Evolutionary conservation across 2,797 vertebrate species (phyloP), one percentile per base, ranked within the genome.

Genomic region (Chaetophractus vellerosus): DNA sequence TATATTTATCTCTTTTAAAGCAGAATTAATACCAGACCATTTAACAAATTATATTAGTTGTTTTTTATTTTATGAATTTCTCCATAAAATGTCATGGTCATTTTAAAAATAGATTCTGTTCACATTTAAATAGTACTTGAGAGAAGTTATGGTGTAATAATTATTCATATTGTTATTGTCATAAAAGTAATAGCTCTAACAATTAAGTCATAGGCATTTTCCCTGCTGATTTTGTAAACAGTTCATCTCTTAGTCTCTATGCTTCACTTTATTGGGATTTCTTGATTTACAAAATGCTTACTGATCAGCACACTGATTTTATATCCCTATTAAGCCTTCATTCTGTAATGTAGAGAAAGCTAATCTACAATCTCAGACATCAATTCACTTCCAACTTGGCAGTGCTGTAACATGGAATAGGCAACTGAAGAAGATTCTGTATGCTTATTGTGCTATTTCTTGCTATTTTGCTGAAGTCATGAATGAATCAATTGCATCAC

Each of bases 1-100:
- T 45, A 45, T 45, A 45, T 82, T 68, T 90, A 48, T 5, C 2
- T 38, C 2, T 90, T 87, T 71, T 69, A 41, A 57, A 82, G 59
- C 12, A 88, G 28, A 74, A 79, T 61, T 64, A 90, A 33, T 16
- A 79, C 6, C 19, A 76, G 87, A 74, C 0, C 4, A 68, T 52
- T 94, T 63, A 75, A 1, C 21, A 75, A 59, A 57, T 90, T 76
- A 33, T 36, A 36, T 75, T 91, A 75, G 14, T 45, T 14, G 68
- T 61, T 69, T 71, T 88, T 88, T 18, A 80, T 88, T 84, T 87
- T 91, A 28, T 91, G 50, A 52, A 86, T 59, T 89, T 91, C 26
- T 85, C 71, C 26, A 71, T 91, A 89, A 12, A 81, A 1, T 15
- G 1, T 33, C 12, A 61, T 74, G 23, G 10, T 5, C 87, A 74